Evolutionary conservation across 2,888 invertebrate genomes (phyloP).

Genomic region (Ditula angustiorana): DNA sequence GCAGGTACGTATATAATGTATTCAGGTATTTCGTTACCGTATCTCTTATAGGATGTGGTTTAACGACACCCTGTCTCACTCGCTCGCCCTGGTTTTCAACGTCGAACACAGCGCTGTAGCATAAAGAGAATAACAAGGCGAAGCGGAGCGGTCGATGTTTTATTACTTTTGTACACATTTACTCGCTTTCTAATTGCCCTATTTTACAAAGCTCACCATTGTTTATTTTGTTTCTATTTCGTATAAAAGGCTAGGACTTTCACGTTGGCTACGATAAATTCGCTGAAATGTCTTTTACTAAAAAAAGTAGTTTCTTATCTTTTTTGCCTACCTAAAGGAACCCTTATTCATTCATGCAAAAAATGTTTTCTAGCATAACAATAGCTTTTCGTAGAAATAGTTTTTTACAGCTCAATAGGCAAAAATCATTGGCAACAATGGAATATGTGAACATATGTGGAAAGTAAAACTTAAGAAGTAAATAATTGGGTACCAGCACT

Average conservation of each 20-base stretch:
- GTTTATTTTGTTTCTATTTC: neutral
- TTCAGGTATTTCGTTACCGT: too few species aligned
- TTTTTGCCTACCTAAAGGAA: neutral
- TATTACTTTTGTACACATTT: slow-evolving; percentile 38
- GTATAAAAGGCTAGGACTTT: neutral
- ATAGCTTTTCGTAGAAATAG: neutral
- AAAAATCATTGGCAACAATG: neutral
- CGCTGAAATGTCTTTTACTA: neutral
- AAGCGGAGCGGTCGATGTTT: slow-evolving; percentile 32
- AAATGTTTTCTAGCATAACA: neutral
- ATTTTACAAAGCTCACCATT: slow-evolving; percentile 17
- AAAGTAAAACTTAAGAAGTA: neutral
- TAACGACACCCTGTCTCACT: too few species aligned
- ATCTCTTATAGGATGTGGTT: too few species aligned
- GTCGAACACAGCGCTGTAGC: too few species aligned
- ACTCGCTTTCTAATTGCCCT: slow-evolving; percentile 36
- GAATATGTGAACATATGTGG: neutral
- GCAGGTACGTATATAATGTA: too few species aligned
- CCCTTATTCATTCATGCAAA: slow-evolving; percentile 1
- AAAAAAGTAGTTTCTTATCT: neutral
- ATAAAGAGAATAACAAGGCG: too few species aligned
- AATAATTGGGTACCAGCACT: neutral
- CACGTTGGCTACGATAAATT: neutral
- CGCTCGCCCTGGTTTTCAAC: too few species aligned
- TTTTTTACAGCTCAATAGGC: neutral